These are phyloP conservation scores for Phallusia fumigata DNA, from an alignment of 23 tunicate species.

Conservation along the genomic window DNA sequence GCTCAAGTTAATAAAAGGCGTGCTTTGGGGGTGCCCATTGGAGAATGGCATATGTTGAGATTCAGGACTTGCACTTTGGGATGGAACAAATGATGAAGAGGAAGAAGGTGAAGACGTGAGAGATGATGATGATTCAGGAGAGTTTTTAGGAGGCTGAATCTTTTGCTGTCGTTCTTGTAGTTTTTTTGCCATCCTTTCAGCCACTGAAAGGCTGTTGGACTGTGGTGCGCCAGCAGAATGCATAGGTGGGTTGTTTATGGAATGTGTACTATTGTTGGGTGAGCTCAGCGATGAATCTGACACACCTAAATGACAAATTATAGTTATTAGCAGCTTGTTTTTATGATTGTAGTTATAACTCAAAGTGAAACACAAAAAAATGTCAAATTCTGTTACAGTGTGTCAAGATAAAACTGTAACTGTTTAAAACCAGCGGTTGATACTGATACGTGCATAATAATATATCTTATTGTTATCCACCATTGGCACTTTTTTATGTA, in stretches of 20 bases:
- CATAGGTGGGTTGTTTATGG: neutral
- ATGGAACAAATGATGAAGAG: slow-evolving; percentile 43
- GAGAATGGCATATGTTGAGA: slow-evolving; percentile 9
- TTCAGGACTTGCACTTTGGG: slow-evolving; percentile 47
- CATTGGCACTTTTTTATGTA: too few relatives aligned
- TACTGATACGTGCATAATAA: too few relatives aligned
- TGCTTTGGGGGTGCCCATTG: neutral
- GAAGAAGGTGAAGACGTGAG: slow-evolving; percentile 46
- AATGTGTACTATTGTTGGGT: neutral
- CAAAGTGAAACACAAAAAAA: too few relatives aligned
- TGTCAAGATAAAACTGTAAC: too few relatives aligned
- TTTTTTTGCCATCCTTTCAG: slow-evolving; percentile 23
- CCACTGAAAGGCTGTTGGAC: neutral
- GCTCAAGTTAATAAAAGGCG: neutral
- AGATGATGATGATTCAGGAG: slow-evolving; percentile 24
- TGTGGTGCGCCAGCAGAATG: neutral
- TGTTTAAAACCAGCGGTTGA: too few relatives aligned
- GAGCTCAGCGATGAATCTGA: slow-evolving; percentile 27
- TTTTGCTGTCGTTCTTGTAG: slow-evolving; percentile 21
- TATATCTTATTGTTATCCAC: too few relatives aligned
- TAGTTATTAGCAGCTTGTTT: too few relatives aligned
- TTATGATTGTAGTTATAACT: too few relatives aligned
- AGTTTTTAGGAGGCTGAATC: neutral
- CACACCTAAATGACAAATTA: slow-evolving; percentile 7
- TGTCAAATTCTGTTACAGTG: too few relatives aligned